A percentile compares a stretch with the other conserved stretches of the same genome.
Evolutionary conservation across 2,888 invertebrate genomes (phyloP).

Genomic region (Dyspetes luteomarginatus): DNA sequence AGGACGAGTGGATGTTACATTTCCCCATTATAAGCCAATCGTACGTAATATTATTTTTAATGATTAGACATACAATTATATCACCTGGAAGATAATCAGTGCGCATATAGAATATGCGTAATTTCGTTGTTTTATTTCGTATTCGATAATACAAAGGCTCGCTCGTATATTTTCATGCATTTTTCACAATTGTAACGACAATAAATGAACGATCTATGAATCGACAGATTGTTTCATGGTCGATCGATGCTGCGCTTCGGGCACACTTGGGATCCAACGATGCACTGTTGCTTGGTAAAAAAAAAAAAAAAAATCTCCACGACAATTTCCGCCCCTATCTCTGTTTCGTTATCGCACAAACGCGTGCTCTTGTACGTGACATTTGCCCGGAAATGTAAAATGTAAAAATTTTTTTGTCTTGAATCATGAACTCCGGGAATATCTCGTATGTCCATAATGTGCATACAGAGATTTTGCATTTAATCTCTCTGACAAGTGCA

Average conservation of each 20-base stretch:
- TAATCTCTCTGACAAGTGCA: background rate
- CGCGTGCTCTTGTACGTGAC: conserved; percentile 42
- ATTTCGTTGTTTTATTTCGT: conserved; percentile 11
- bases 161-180: conserved; percentile 50
- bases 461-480: background rate
- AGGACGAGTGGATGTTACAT: conserved; percentile 49
- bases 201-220: conserved; percentile 3
- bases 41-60: conserved; percentile 43
- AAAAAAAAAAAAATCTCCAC: conserved; percentile 13
- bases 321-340: conserved; percentile 14
- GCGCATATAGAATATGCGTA: conserved; percentile 10
- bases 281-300: no score
- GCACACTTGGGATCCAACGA: background rate
- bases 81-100: conserved; percentile 41
- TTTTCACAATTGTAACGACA: conserved; percentile 14
- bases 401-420: conserved; percentile 39
- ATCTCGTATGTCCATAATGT: background rate
- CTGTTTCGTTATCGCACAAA: conserved; percentile 39
- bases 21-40: conserved; percentile 40
- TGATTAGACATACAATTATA: conserved; percentile 40
- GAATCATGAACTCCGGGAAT: conserved; percentile 35
- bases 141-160: conserved; percentile 24
- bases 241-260: conserved; percentile 25
- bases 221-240: conserved; percentile 34
- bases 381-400: conserved; percentile 29